Base-by-base conservation (phyloP, 2,797 vertebrate species). In the Paramormyrops hopkinsi region DNA sequence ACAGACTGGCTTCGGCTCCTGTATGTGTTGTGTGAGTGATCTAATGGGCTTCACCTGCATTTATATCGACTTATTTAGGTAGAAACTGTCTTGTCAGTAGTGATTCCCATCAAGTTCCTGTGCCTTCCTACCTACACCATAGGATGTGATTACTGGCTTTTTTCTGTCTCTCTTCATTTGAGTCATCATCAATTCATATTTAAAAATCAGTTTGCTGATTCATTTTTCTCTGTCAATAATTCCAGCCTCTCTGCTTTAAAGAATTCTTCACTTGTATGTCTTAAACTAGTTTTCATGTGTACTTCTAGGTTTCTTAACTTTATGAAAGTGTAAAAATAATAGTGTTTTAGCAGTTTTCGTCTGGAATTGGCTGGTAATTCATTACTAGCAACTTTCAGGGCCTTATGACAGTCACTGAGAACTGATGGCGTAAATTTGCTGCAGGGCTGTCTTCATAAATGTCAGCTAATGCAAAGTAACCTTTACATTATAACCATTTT, bases 121-220 rank as follows among this genome's bases (percentile, higher is more conserved):
- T 37, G 14, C 69, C 29, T 73, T 33, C 69, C 25, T 53, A 53
- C 22, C 12, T 51, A 4, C 48, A 54, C 84, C 22, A 25, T 86
- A 86, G 4, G 84, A 37, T 37, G 22, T 51, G 14, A 54, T 53
- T 17, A 33, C 48, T 1, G 84, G 3, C 25, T 86, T 50, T 86
- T 86, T 53, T 86, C 25, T 86, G 48, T 53, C 46, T 86, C n/a
- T 29, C 12, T 53, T 86, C 22, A 29, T 86, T 86, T 12, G 25
- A 86, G 33, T 51, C 84, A 17, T 50, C 46, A 25, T 84, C 82
- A 12, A 7, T 86, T 54, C 12, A 33, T 33, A 25, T 86, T 82
- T 53, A n/a, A 53, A 86, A 86, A 53, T 29, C 84, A 53, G 82
- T 22, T 37, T 73, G 46, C 82, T 86, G 84, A 12, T 86, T 86